Percentiles rank a stretch among this genome's conserved stretches.
Evolutionary conservation across 2,113 vertebrate species (phyloP).

Genomic region (Oncorhynchus keta): DNA sequence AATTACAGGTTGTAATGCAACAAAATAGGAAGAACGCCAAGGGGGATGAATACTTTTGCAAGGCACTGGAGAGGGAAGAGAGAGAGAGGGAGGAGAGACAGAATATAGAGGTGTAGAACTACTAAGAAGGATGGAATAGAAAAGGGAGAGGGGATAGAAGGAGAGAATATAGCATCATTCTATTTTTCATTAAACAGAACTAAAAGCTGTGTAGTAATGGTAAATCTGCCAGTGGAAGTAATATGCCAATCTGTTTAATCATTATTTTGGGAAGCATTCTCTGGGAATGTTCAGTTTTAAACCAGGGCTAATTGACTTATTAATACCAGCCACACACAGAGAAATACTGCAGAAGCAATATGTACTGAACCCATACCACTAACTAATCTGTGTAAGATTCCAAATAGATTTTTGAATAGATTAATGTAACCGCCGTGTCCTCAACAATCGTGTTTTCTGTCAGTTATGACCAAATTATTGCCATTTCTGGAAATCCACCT

Average conservation of each 20-base stretch:
- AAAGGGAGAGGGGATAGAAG: not conserved
- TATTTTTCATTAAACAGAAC: too few species aligned
- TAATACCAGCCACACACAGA: not conserved
- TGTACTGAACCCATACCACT: not conserved
- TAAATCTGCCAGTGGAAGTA: too few species aligned
- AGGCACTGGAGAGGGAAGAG: slow-evolving; percentile 25
- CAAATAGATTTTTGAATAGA: slow-evolving; percentile 26
- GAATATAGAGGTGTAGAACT: slow-evolving; percentile 12
- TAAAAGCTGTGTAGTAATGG: too few species aligned
- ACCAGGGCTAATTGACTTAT: not conserved
- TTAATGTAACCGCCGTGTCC: slow-evolving; percentile 48
- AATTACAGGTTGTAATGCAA: too few species aligned
- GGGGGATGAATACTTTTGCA: too few species aligned
- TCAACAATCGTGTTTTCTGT: slow-evolving; percentile 28
- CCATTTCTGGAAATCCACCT: slow-evolving; percentile 48
- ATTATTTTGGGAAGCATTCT: slow-evolving; percentile 11
- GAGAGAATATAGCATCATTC: not conserved
- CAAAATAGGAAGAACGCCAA: too few species aligned
- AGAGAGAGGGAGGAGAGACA: not conserved
- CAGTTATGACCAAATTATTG: slow-evolving; percentile 41
- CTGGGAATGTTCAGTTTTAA: slow-evolving; percentile 29
- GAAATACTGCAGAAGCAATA: not conserved
- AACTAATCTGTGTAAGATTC: not conserved
- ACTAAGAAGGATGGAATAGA: not conserved
- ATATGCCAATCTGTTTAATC: slow-evolving; percentile 8